Base-by-base conservation (phyloP, 2,888 invertebrate species). In the Sericinus montela region DNA sequence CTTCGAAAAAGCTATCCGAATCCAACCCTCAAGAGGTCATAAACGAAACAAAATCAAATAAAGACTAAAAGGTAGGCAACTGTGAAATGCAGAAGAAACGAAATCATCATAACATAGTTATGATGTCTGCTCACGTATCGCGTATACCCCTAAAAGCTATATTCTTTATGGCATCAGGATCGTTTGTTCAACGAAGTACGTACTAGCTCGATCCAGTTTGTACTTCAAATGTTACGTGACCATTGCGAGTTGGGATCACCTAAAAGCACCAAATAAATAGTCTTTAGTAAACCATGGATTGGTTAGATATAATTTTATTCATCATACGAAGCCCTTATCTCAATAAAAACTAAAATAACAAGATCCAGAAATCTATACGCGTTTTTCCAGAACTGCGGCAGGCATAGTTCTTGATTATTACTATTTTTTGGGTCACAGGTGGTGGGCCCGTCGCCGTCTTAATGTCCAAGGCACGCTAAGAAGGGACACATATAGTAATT, bases 111-210 rank as follows among this genome's bases (percentile, higher is more conserved):
- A 56, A 35, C 43, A 30, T 36, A 58, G 58, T 69, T 69, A 62
- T 58, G 38, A 53, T 56, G 56, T 56, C 63, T 55, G 49, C 39
- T 59, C 61, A 61, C 59, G 59, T 59, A 43, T 30, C 13, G 25
- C 65, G 56, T 62, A 75, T 75, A 77, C 67, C 68, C 68, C 72
- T 72, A 75, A 74, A 69, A 63, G 67, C 67, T 60, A 65, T 75
- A 67, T 70, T 71, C 73, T 75, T 76, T 75, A 78, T 65, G 57
- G 64, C 65, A 62, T 62, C 57, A 57, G 56, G 55, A 62, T 62
- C 67, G 62, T 65, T 66, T 58, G 57, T 52, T 55, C 52, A 54
- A 56, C 7, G 57, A 54, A 56, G 49, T 50, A 54, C 52, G 55
- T 59, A 59, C 54, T 60, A 60, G 48, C 30, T 19, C 43, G 14